Percentiles rank a stretch among this genome's conserved stretches.
These are phyloP conservation scores for Merops nubicus DNA, from an alignment of 2,113 vertebrate species.

Conservation along the genomic window DNA sequence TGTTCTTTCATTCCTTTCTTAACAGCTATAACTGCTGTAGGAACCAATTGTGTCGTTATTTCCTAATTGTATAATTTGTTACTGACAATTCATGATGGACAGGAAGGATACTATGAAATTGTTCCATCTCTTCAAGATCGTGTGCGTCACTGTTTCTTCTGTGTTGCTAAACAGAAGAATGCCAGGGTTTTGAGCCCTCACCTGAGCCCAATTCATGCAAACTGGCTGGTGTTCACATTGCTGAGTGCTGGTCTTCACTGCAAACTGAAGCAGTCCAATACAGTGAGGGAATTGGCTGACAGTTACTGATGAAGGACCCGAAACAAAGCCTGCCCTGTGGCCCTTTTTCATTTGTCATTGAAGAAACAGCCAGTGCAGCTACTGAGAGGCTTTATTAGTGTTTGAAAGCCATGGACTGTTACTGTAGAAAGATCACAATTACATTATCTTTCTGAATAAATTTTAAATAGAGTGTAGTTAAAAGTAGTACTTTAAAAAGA, in stretches of 20 bases:
- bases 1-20: conserved; percentile 17
- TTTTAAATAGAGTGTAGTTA: background rate
- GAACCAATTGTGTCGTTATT: background rate
- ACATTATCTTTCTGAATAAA: background rate
- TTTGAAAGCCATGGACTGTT: background rate
- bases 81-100: conserved; percentile 1
- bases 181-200: background rate
- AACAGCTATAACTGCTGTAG: background rate
- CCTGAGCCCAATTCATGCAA: fast-evolving
- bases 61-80: background rate
- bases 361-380: background rate
- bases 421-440: background rate
- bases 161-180: background rate
- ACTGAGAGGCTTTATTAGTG: background rate
- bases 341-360: background rate
- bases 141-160: background rate
- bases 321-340: background rate
- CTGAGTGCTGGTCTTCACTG: background rate
- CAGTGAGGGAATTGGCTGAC: background rate
- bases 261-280: background rate
- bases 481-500: background rate
- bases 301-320: background rate
- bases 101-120: background rate
- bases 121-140: background rate
- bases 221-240: background rate